phyloP scores from a whole-genome alignment of 2,888 invertebrate genomes.

The Xanthorhoe spadicearia region DNA sequence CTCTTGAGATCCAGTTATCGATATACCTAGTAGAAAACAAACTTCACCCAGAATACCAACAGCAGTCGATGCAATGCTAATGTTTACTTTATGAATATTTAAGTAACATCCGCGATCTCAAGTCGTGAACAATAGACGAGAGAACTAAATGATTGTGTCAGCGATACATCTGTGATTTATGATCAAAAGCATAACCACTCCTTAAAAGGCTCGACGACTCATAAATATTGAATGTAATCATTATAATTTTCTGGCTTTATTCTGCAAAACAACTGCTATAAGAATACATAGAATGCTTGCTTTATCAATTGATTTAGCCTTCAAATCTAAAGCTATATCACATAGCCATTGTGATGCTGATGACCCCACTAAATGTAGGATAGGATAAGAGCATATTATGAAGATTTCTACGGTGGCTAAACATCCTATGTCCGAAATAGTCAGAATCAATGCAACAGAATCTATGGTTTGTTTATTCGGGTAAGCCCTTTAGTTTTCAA shows the following conservation, averaged over 20 bases:
- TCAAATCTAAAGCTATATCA: background rate
- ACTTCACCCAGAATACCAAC: too few relatives aligned
- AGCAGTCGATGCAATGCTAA: constrained; percentile 16
- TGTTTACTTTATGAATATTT: constrained; percentile 61
- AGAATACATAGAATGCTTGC: background rate
- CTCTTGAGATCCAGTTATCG: too few relatives aligned
- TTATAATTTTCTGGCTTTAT: constrained; percentile 36
- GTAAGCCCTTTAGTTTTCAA: too few relatives aligned
- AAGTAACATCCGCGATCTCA: constrained; percentile 62
- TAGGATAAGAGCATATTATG: too few relatives aligned
- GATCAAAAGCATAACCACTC: constrained; percentile 51
- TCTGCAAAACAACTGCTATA: constrained; percentile 1
- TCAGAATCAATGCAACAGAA: too few relatives aligned
- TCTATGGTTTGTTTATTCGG: too few relatives aligned
- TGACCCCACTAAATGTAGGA: too few relatives aligned
- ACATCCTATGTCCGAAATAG: too few relatives aligned
- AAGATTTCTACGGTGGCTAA: too few relatives aligned
- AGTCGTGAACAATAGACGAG: constrained; percentile 71
- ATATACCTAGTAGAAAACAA: too few relatives aligned
- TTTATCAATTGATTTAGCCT: background rate
- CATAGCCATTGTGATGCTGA: too few relatives aligned
- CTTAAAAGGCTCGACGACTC: constrained; percentile 40
- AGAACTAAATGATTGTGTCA: constrained; percentile 66
- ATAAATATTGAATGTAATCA: constrained; percentile 41
- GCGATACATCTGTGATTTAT: constrained; percentile 60